These are phyloP conservation scores for Prosopocoilus inquinatus DNA, from an alignment of 2,888 invertebrate species.

Conservation along the genomic window DNA sequence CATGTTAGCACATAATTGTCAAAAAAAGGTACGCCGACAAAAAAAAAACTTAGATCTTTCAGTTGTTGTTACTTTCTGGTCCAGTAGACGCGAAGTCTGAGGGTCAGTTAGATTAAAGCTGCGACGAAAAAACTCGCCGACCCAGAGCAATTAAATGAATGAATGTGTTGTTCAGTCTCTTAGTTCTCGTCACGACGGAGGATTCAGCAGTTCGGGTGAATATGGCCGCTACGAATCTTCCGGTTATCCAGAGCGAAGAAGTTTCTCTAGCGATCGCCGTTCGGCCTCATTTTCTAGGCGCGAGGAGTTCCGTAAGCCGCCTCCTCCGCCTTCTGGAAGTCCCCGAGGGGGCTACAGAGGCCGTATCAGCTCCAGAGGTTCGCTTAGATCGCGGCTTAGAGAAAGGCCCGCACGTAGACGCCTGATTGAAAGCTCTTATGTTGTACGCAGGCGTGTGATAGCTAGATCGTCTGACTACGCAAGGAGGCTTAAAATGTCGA, in stretches of 20 bases:
- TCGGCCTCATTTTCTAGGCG: conserved; percentile 37
- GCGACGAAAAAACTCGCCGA: conserved; percentile 11
- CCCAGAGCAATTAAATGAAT: conserved; percentile 9
- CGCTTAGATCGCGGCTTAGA: conserved; percentile 49
- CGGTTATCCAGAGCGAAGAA: conserved; percentile 56
- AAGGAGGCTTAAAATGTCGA: conserved; percentile 49
- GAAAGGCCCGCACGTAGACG: conserved; percentile 59
- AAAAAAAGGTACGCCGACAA: neutral
- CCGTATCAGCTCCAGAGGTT: conserved; percentile 50
- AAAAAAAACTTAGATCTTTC: neutral
- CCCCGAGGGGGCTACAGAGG: conserved; percentile 45
- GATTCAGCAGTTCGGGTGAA: conserved; percentile 57
- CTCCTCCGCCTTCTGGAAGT: conserved; percentile 34
- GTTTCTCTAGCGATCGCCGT: conserved; percentile 54
- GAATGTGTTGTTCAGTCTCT: conserved; percentile 46
- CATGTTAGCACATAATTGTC: neutral
- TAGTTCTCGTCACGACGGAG: conserved; percentile 45
- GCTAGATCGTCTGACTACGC: conserved; percentile 44
- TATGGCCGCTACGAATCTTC: conserved; percentile 60
- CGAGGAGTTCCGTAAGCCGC: conserved; percentile 48
- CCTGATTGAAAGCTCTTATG: conserved; percentile 58
- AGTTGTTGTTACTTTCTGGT: conserved; percentile 6
- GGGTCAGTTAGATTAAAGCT: conserved; percentile 14
- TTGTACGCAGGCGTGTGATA: conserved; percentile 55
- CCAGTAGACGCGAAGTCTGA: conserved; percentile 40